A percentile compares a stretch with the other conserved stretches of the same genome.
Conservation (phyloP, 2,888 invertebrate species). For the Ptycholaimellus sp. region DNA sequence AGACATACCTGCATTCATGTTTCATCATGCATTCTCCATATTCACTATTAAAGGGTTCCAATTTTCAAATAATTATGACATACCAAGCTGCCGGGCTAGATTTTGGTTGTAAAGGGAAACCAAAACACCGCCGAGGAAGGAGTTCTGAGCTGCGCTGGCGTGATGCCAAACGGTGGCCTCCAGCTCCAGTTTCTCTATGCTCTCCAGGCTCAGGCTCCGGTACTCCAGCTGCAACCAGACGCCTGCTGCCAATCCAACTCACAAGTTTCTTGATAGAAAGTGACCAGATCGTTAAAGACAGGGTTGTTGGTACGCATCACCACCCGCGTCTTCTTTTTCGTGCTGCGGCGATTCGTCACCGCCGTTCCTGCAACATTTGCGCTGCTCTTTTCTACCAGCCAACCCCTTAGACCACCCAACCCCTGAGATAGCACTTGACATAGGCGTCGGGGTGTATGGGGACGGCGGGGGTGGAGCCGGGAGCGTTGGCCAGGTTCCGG, state of each 20-base stretch:
- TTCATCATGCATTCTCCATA: no score
- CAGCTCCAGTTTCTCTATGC: conserved; percentile 35
- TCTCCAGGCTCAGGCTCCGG: conserved; percentile 53
- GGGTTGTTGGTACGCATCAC: conserved; percentile 71
- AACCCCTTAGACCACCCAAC: no score
- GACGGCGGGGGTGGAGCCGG: conserved; percentile 7
- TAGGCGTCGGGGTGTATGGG: conserved; percentile 34
- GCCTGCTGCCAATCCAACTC: not conserved
- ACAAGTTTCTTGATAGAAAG: not conserved
- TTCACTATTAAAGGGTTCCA: no score
- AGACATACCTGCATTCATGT: no score
- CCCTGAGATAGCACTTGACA: conserved; percentile 48
- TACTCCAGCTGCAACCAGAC: conserved; percentile 48
- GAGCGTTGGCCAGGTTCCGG: conserved; percentile 46
- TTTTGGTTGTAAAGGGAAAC: no score
- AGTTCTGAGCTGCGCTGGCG: conserved; percentile 28
- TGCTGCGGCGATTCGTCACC: conserved; percentile 52
- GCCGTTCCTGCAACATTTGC: no score
- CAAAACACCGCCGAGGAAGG: conserved; percentile 28
- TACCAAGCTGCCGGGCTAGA: no score
- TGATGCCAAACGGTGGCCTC: conserved; percentile 28
- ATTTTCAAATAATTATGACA: no score
- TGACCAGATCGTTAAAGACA: conserved; percentile 84
- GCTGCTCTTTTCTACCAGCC: no score
- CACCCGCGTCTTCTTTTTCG: conserved; percentile 85